Conservation (phyloP, 2,113 vertebrate genomes). For the Micromys minutus region DNA sequence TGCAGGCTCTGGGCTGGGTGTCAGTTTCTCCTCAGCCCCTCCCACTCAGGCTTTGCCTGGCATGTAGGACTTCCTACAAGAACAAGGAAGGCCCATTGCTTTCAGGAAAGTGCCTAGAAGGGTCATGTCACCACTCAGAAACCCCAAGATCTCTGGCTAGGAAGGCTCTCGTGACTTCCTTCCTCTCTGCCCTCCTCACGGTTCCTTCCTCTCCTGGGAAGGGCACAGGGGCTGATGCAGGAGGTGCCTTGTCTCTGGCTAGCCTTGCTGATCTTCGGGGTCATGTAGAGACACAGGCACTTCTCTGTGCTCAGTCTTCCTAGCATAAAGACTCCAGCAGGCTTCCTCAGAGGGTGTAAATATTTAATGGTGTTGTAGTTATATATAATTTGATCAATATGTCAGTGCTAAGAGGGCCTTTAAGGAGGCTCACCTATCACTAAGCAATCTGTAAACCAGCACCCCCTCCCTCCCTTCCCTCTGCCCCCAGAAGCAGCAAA, state of each 20-base stretch:
- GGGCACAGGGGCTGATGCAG: background rate
- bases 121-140: background rate
- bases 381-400: slow-evolving; percentile 76
- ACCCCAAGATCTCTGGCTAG: background rate
- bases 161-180: background rate
- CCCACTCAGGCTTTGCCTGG: background rate
- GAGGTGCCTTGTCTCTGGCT: background rate
- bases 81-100: background rate
- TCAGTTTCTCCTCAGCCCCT: background rate
- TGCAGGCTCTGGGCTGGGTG: background rate
- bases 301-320: background rate
- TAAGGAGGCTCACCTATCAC: slow-evolving; percentile 64
- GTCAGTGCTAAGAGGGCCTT: slow-evolving; percentile 71
- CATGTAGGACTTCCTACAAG: background rate
- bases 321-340: slow-evolving; percentile 49
- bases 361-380: slow-evolving; percentile 81
- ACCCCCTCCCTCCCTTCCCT: background rate
- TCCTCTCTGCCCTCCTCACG: no score
- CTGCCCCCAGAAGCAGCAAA: background rate
- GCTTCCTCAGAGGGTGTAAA: slow-evolving; percentile 75
- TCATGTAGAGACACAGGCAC: background rate
- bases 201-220: background rate
- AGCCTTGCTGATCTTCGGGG: slow-evolving; percentile 26
- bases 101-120: background rate
- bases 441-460: background rate